Base-by-base conservation (phyloP, 2,797 vertebrate genomes). In the Coregonus suidteri region DNA sequence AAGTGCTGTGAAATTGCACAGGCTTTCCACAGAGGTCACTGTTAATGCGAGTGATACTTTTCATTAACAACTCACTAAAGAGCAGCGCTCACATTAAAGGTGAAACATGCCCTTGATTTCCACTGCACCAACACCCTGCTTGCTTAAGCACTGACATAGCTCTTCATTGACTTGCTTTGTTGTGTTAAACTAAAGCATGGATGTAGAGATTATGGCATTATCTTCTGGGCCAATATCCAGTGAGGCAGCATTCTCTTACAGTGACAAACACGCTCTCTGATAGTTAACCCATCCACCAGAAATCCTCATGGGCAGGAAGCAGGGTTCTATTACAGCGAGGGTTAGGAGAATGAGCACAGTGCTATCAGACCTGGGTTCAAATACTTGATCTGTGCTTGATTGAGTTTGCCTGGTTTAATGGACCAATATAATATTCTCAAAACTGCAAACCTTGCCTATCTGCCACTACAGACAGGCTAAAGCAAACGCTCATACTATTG, bases 171-270 rank as follows among this genome's bases (percentile, higher is more conserved):
- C 53, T 59, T 54, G 16, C 6, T 73, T 34, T 54, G 53, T 56
- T 35, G 52, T 34, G 35, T 3, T 71, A 11, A 78, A 64, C n/a
- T 64, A 64, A 64, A 4, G 47, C 53, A 14, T 47, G 41, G 77
- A 62, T 84, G 73, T 77, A 62, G 80, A 0, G 3, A 73, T 11
- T 4, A 18, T 74, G 52, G 18, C 79, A 59, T 67, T 65, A 31
- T 4, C 71, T 82, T 76, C 14, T 47, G 84, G 25, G 6, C 72
- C 66, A 54, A 25, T 25, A 87, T 88, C 86, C 79, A 77, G 90
- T 83, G 69, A 79, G 68, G 74, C 85, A 34, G 20, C 87, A 92
- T 91, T 93, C 89, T 85, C 66, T 53, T 31, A 37, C 81, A 72
- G 73, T 87, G 78, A 90, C 81, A 79, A 75, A 77, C 74, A 78